Evolutionary conservation across 2,888 invertebrate species (phyloP).

Genomic region (Chloroclystis v-ata): DNA sequence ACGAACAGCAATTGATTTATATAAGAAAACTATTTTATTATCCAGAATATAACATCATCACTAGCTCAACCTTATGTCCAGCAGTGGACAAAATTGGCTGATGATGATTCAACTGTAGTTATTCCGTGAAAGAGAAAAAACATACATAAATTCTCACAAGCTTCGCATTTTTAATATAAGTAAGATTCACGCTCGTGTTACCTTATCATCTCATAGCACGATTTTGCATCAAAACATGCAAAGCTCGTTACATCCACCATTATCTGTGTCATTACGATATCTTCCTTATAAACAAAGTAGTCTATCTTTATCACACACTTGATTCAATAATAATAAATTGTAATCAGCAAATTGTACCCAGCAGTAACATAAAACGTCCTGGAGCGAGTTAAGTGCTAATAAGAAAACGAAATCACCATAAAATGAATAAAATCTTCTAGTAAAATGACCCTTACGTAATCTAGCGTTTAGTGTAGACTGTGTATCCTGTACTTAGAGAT

Average conservation of each 20-base stretch:
- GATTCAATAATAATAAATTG: slow-evolving; percentile 18
- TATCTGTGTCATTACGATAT: not conserved
- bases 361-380: slow-evolving; percentile 14
- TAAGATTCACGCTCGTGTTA: no score
- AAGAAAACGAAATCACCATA: slow-evolving; percentile 17
- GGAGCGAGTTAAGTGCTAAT: slow-evolving; percentile 14
- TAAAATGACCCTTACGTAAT: slow-evolving; percentile 1
- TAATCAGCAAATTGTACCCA: slow-evolving; percentile 19
- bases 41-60: no score
- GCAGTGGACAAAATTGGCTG: no score
- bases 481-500: no score
- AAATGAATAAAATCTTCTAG: slow-evolving; percentile 7
- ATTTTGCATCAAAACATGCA: not conserved
- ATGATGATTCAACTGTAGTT: no score
- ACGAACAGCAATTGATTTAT: no score
- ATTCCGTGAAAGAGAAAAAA: no score
- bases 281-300: slow-evolving; percentile 5
- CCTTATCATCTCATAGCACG: slow-evolving; percentile 3
- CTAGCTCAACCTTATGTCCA: no score
- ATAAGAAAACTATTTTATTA: not conserved
- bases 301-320: slow-evolving; percentile 13
- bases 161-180: no score
- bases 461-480: no score
- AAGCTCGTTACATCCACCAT: not conserved
- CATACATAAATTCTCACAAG: no score